Evolutionary conservation across 2,888 invertebrate species (phyloP), one percentile per base, ranked within the genome.

Genomic region (Carpatolechia fugitivella): DNA sequence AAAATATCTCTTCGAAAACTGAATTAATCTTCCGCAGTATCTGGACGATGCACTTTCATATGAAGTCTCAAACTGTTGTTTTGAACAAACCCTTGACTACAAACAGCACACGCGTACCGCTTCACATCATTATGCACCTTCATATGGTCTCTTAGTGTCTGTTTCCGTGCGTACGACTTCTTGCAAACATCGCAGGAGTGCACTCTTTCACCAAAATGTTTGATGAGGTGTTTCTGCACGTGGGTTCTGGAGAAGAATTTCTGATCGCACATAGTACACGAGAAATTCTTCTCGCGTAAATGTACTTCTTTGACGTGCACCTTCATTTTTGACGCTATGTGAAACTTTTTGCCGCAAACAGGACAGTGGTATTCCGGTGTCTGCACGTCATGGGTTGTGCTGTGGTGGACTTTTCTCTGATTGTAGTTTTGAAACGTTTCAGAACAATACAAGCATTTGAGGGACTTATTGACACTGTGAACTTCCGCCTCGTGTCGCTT

Each of bases 211-310:
- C 91, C 91, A 0, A 79, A 79, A 65, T 92, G 92, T 29, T 84
- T 89, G 0, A 91, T 64, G 86, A 91, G 90, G 52, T 92, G 92
- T 20, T 90, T 88, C 30, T 88, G 85, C 0, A 92, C 80, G 41
- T 88, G 90, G 0, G 87, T 85, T 3, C 77, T 83, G 0, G 91
- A 90, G 52, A 91, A 91, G 60, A 92, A 92, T 54, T 78, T 83
- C 36, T 85, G 85, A 0, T 88, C 91, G 56, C 92, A 92, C 57
- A 91, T 71, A 0, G 81, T 62, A 49, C 92, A 92, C 0, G 80
- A 59, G 47, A 80, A 91, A 48, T 89, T 84, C 64, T 81, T 87
- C 65, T 89, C 90, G 1, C 76, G 74, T 0, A 88, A 69, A 52
- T 91, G 91, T 0, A 91, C 88, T 38, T 84, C 83, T 52, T 82